A percentile compares a stretch with the other conserved stretches of the same genome.
Evolutionary conservation across 2,888 invertebrate genomes (phyloP).

Genomic region (Schizotus pectinicornis): DNA sequence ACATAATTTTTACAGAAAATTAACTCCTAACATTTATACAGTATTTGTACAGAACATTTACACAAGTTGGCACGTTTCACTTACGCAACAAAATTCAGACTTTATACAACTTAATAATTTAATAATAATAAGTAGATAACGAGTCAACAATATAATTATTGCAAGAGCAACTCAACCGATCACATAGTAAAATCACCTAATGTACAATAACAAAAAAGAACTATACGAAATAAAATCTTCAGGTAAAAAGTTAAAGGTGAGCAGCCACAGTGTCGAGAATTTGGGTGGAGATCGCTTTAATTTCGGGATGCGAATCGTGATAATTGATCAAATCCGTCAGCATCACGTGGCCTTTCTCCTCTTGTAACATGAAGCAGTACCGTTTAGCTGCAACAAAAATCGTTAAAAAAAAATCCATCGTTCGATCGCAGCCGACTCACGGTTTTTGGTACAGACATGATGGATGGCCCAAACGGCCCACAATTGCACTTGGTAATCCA

Average conservation of each 20-base stretch:
- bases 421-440: conserved; percentile 58
- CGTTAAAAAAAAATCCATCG: conserved; percentile 7
- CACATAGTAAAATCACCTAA: neutral
- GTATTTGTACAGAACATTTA: conserved; percentile 34
- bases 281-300: conserved; percentile 43
- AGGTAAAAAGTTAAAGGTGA: conserved; percentile 3
- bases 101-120: neutral
- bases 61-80: conserved; percentile 33
- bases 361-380: conserved; percentile 70
- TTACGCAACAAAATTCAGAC: conserved; percentile 2
- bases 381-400: conserved; percentile 63
- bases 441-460: conserved; percentile 77
- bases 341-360: conserved; percentile 66
- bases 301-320: conserved; percentile 46
- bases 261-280: conserved; percentile 46
- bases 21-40: conserved; percentile 31
- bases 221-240: conserved; percentile 2
- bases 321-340: conserved; percentile 57
- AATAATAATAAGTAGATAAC: neutral
- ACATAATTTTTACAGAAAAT: conserved; percentile 6
- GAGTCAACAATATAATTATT: conserved; percentile 5
- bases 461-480: conserved; percentile 84
- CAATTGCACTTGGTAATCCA: conserved; percentile 70
- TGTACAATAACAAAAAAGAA: conserved; percentile 8
- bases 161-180: too few relatives aligned